A percentile compares a stretch with the other conserved stretches of the same genome.
These are phyloP conservation scores for Allygus modestus DNA, from an alignment of 2,888 invertebrate species.

Conservation along the genomic window DNA sequence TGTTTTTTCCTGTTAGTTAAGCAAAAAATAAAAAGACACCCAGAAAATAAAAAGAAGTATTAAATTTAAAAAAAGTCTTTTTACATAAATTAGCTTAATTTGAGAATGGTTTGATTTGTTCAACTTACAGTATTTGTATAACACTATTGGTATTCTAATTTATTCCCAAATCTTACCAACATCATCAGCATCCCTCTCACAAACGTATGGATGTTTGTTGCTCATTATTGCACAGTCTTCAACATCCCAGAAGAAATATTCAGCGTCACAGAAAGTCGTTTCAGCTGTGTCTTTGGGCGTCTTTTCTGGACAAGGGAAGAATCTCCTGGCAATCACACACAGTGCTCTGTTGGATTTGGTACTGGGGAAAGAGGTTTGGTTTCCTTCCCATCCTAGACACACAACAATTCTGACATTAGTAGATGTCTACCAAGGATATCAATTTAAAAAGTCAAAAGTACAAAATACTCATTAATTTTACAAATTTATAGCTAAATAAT, in stretches of 20 bases:
- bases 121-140: too few relatives aligned
- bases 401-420: not conserved
- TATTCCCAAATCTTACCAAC: constrained; percentile 73
- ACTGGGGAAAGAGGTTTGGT: constrained; percentile 66
- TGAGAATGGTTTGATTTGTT: too few relatives aligned
- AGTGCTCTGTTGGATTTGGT: constrained; percentile 71
- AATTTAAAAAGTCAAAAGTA: constrained; percentile 1
- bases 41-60: too few relatives aligned
- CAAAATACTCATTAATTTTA: too few relatives aligned
- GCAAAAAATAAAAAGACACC: too few relatives aligned
- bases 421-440: constrained; percentile 43
- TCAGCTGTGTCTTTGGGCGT: constrained; percentile 63
- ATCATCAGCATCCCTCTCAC: constrained; percentile 76
- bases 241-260: constrained; percentile 76
- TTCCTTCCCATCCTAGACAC: constrained; percentile 69
- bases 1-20: too few relatives aligned
- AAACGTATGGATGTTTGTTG: constrained; percentile 75
- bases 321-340: constrained; percentile 74
- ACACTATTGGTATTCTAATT: too few relatives aligned
- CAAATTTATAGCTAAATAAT: too few relatives aligned
- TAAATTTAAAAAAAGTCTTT: too few relatives aligned
- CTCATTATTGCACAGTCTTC: constrained; percentile 75
- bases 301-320: constrained; percentile 73
- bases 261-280: constrained; percentile 73
- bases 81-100: too few relatives aligned